These are phyloP conservation scores for Numenius phaeopus DNA, from an alignment of 2,797 vertebrate genomes.

Conservation along the genomic window DNA sequence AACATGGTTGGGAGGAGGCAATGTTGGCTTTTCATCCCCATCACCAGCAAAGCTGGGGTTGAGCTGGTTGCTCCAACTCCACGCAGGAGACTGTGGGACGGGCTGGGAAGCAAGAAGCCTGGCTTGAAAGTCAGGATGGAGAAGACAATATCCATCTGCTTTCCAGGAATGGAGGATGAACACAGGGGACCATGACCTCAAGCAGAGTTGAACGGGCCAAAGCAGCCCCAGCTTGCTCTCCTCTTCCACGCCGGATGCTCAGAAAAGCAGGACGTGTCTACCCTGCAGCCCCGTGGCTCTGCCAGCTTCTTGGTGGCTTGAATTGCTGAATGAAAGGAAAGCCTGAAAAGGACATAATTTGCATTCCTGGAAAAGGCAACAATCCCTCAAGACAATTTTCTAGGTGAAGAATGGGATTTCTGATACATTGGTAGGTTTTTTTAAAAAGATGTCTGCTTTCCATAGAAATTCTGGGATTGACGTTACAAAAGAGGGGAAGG, in stretches of 20 bases:
- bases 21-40: not conserved
- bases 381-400: not conserved
- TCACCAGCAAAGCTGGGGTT: not conserved
- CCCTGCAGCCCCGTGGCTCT: not conserved
- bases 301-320: not conserved
- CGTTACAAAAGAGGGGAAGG: not conserved
- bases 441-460: not conserved
- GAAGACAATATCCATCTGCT: not conserved
- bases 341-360: not conserved
- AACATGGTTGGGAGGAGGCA: not conserved
- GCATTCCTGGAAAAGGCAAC: not conserved
- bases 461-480: not conserved
- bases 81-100: not conserved
- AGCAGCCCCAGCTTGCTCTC: not conserved
- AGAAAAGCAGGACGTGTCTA: not conserved
- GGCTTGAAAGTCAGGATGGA: not conserved
- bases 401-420: not conserved
- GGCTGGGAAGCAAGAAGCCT: not conserved
- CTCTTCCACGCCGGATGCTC: not conserved
- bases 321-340: not conserved
- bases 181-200: not conserved
- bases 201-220: not conserved
- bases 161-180: not conserved
- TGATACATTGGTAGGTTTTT: not conserved
- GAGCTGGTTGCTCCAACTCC: not conserved